Evolutionary conservation across 2,113 vertebrate genomes (phyloP), one percentile per base, ranked within the genome.

Genomic region (Eptesicus fuscus): DNA sequence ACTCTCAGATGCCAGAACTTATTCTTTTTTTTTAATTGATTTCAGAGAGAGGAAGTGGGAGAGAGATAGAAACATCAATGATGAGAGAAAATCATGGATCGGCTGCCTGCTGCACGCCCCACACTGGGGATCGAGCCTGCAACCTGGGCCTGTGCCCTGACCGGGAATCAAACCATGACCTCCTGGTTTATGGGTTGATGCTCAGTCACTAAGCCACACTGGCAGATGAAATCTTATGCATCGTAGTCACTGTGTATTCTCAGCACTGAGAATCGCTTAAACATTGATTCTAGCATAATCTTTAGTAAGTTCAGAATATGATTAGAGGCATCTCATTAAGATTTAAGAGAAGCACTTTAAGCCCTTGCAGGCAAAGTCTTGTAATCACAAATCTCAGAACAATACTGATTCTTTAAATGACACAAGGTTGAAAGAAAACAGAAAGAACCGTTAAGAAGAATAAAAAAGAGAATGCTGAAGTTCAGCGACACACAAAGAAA

Each of bases 381-480:
- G 25, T 76, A 83, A 65, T 82, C 32, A 63, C 83, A 67, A 90
- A 90, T 91, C 40, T 94, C 87, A 93, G 83, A 51, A 74, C 71
- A 78, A 83, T 51, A 67, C 0, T 4, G 42, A 1, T 76, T 97
- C 90, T 96, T 95, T 80, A 95, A 91, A 86, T 95, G 95, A 95
- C 70, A 53, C 12, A 30, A 87, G 35, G 42, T 20, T 91, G 65
- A 67, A 51, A 85, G 94, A 90, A 97, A 96, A 51, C 87, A 69
- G 59, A 95, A 96, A 94, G 69, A 96, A 65, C 94, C 74, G 83
- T 95, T 97, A 71, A 86, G 56, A 42, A 71, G 20, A 80, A 92
- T 16, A 76, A 94, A 35, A 78, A 85, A 56, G 76, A 95, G 42
- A 90, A 95, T 67, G 37, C 23, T 56, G 44, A 53, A 20, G 28